A percentile compares a stretch with the other conserved stretches of the same genome.
Evolutionary conservation across 2,113 vertebrate genomes (phyloP).

Genomic region (Oryzias woworae): DNA sequence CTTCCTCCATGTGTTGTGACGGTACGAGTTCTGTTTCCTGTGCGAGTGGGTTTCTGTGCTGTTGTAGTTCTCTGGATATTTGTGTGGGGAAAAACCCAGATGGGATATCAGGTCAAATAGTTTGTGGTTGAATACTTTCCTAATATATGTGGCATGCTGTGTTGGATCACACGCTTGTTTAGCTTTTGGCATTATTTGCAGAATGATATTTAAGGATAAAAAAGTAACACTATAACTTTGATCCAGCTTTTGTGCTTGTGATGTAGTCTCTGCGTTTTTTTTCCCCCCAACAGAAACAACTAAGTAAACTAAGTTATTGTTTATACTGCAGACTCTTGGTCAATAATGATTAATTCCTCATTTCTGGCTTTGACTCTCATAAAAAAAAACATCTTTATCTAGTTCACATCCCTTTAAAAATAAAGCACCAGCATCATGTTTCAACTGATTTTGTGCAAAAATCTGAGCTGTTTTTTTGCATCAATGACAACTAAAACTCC

Average conservation of each 20-base stretch:
- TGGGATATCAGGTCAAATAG: conserved; percentile 65
- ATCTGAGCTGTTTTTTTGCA: neutral
- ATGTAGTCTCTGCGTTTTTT: conserved; percentile 30
- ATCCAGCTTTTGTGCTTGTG: conserved; percentile 43
- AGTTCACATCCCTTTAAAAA: conserved; percentile 76
- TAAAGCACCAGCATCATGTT: conserved; percentile 77
- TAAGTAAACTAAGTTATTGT: conserved; percentile 56
- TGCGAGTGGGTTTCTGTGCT: conserved; percentile 50
- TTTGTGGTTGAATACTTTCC: conserved; percentile 61
- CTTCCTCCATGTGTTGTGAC: conserved; percentile 50
- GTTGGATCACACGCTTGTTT: conserved; percentile 59
- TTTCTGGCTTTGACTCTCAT: conserved; percentile 49
- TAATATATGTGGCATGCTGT: conserved; percentile 67
- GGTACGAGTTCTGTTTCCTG: conserved; percentile 48
- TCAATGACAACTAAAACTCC: no score
- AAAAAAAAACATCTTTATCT: conserved; percentile 62
- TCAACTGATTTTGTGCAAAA: conserved; percentile 31
- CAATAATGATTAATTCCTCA: conserved; percentile 23
- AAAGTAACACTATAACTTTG: conserved; percentile 51
- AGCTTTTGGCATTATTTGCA: conserved; percentile 47
- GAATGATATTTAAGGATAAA: conserved; percentile 32
- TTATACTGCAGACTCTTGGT: conserved; percentile 35
- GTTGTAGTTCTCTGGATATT: conserved; percentile 44
- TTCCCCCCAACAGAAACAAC: conserved; percentile 1
- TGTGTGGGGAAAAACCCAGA: conserved; percentile 50